Percentiles rank a stretch among this genome's conserved stretches.
These are phyloP conservation scores for Atta texana DNA, from an alignment of 1,140 invertebrate species.

Conservation along the genomic window DNA sequence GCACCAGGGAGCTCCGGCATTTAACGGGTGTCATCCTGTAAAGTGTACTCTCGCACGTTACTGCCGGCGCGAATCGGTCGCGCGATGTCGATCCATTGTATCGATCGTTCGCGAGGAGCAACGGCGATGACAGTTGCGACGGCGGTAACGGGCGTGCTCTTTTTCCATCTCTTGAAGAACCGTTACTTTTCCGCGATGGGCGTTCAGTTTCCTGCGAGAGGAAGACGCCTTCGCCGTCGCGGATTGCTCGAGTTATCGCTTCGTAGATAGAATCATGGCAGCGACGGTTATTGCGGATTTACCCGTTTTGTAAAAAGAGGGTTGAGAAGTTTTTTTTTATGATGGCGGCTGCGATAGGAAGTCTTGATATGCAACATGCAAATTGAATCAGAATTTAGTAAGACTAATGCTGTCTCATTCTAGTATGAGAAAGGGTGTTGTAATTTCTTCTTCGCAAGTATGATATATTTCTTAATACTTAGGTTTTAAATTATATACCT, in stretches of 20 bases:
- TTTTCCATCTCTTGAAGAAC: constrained; percentile 47
- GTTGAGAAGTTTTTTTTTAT: constrained; percentile 22
- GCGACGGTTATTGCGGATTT: constrained; percentile 60
- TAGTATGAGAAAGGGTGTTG: background rate
- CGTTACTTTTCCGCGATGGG: constrained; percentile 52
- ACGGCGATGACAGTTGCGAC: background rate
- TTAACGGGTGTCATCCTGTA: constrained; percentile 84
- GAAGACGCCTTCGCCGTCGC: constrained; percentile 47
- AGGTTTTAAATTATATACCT: constrained; percentile 1
- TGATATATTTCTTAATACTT: background rate
- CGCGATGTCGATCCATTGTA: constrained; percentile 52
- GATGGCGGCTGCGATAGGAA: constrained; percentile 33
- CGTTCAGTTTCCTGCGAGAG: constrained; percentile 60
- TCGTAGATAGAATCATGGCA: constrained; percentile 56
- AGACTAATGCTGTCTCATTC: constrained; percentile 45
- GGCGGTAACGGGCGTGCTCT: background rate
- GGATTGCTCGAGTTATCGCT: constrained; percentile 60
- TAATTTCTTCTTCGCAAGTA: background rate
- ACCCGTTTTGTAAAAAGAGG: constrained; percentile 45
- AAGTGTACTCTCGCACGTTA: constrained; percentile 69
- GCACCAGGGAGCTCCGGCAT: constrained; percentile 74
- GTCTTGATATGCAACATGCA: constrained; percentile 50
- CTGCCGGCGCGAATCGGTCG: constrained; percentile 40
- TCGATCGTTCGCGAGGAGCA: constrained; percentile 35
- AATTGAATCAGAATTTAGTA: constrained; percentile 55